These are phyloP conservation scores for Cydia fagiglandana DNA, from an alignment of 1,140 invertebrate genomes.

Conservation along the genomic window DNA sequence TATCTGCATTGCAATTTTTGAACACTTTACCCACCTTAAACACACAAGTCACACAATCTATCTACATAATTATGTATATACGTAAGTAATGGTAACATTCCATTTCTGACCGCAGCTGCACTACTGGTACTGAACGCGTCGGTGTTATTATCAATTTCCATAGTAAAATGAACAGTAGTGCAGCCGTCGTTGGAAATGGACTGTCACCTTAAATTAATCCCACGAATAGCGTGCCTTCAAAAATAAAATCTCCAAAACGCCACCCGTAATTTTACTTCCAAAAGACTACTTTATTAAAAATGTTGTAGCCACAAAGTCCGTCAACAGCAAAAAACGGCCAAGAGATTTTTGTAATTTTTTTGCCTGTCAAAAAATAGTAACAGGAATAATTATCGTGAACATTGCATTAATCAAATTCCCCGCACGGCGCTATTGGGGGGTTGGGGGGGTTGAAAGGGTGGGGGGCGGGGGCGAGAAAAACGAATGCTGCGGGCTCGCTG, in stretches of 20 bases:
- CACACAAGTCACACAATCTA: too few species aligned
- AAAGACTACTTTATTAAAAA: slow-evolving; percentile 9
- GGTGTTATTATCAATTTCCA: too few species aligned
- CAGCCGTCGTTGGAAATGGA: too few species aligned
- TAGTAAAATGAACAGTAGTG: too few species aligned
- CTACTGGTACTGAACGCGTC: too few species aligned
- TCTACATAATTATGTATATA: too few species aligned
- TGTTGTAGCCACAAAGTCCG: not conserved
- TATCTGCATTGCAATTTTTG: too few species aligned
- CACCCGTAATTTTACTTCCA: slow-evolving; percentile 1
- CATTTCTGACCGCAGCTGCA: too few species aligned
- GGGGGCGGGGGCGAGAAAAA: slow-evolving; percentile 53
- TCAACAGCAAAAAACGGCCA: slow-evolving; percentile 10
- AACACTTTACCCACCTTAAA: too few species aligned
- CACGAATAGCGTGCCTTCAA: not conserved
- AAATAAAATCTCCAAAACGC: not conserved
- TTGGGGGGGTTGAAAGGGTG: slow-evolving; percentile 33
- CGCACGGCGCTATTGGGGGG: slow-evolving; percentile 63
- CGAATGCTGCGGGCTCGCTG: slow-evolving; percentile 68
- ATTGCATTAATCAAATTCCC: slow-evolving; percentile 79
- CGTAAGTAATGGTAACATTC: too few species aligned
- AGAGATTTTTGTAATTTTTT: slow-evolving; percentile 39
- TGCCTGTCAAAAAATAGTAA: slow-evolving; percentile 77
- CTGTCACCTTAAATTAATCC: too few species aligned
- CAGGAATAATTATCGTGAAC: slow-evolving; percentile 78